Evolutionary conservation across 2,113 vertebrate genomes (phyloP).

Genomic region (Sander vitreus): DNA sequence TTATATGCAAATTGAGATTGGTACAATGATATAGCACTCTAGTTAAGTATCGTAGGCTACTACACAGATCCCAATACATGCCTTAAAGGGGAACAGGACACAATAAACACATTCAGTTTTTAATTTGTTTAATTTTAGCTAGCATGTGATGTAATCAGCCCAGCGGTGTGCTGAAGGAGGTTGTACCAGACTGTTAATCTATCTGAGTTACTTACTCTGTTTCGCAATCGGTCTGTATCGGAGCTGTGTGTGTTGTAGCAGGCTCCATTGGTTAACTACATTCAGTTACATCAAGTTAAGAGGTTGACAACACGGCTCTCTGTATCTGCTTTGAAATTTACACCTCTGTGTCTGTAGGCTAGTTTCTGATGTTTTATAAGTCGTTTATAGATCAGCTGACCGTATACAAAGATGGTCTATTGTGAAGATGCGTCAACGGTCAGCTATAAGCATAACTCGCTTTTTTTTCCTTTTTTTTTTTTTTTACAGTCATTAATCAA

Average conservation of each 20-base stretch:
- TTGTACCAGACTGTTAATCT: not conserved
- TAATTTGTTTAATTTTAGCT: not conserved
- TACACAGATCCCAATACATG: not conserved
- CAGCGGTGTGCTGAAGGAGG: not conserved
- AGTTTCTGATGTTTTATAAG: conserved; percentile 76
- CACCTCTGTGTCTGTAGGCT: too few relatives aligned
- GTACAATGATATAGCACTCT: not conserved
- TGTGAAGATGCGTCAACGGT: fast-evolving
- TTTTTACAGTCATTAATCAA: too few relatives aligned
- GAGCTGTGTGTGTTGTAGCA: conserved; percentile 23
- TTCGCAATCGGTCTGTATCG: conserved; percentile 79
- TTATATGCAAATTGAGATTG: not conserved
- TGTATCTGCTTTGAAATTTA: not conserved
- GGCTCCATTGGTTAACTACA: conserved; percentile 57
- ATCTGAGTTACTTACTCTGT: conserved; percentile 76
- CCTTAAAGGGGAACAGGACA: not conserved
- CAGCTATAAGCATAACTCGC: not conserved
- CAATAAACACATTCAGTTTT: not conserved
- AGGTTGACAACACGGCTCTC: not conserved
- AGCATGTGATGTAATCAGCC: not conserved
- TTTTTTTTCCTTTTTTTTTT: too few relatives aligned
- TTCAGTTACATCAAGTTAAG: not conserved
- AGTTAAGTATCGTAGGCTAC: not conserved
- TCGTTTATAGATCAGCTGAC: conserved; percentile 58
- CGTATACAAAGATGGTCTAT: conserved; percentile 47